Conservation (phyloP, 1,140 invertebrate genomes). For the Drosophila nebulosa region DNA sequence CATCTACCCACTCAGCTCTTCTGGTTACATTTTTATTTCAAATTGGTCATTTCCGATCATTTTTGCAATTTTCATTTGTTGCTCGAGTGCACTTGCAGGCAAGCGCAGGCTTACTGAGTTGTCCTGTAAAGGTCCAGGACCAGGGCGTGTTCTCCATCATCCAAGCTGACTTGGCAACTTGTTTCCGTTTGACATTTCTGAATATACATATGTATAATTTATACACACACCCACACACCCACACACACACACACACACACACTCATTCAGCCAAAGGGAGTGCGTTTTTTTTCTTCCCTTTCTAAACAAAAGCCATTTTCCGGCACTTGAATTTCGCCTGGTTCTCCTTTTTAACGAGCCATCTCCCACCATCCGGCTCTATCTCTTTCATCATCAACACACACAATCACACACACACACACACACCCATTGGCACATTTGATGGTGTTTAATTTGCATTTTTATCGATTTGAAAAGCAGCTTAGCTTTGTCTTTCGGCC, state of each 20-base stretch:
- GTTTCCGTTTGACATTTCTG: slow-evolving; percentile 63
- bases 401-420: slow-evolving; percentile 34
- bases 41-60: slow-evolving; percentile 76
- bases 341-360: slow-evolving; percentile 56
- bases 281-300: slow-evolving; percentile 1
- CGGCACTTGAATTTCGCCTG: slow-evolving; percentile 56
- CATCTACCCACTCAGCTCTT: slow-evolving; percentile 9
- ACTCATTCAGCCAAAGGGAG: not conserved
- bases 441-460: slow-evolving; percentile 72
- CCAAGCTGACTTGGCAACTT: slow-evolving; percentile 55
- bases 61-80: slow-evolving; percentile 73
- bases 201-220: slow-evolving; percentile 50
- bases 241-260: not conserved
- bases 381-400: slow-evolving; percentile 12
- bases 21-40: slow-evolving; percentile 65
- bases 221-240: not conserved
- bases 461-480: slow-evolving; percentile 71
- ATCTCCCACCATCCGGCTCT: not conserved
- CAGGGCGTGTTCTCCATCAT: slow-evolving; percentile 64
- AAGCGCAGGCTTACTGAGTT: slow-evolving; percentile 10
- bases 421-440: slow-evolving; percentile 25
- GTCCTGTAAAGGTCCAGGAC: slow-evolving; percentile 11
- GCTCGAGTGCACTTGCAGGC: slow-evolving; percentile 41
- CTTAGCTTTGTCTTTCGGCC: slow-evolving; percentile 64
- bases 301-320: slow-evolving; percentile 73